Evolutionary conservation across 2,888 invertebrate genomes (phyloP), one percentile per base, ranked within the genome.

Genomic region (Eledona agricola): DNA sequence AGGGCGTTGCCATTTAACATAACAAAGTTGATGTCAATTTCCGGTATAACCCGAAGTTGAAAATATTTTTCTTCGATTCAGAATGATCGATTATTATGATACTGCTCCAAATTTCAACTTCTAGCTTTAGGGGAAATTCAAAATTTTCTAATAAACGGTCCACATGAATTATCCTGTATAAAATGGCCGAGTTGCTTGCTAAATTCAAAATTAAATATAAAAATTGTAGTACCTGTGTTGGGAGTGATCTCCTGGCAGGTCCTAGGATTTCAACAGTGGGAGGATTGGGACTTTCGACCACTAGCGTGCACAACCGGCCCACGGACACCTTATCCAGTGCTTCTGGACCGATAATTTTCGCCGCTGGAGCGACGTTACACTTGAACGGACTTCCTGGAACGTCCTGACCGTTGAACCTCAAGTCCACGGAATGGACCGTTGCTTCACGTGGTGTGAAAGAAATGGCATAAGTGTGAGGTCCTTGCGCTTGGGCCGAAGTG

Each of bases 381-480:
- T 85, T 83, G 77, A 93, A 93, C 5, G 93, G 93, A 72, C 89
- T 90, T 25, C 91, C 96, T 49, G 95, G 96, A 7, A 98, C 96
- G 75, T 94, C 91, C 71, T 95, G 93, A 1, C 93, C 93, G 72
- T 99, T 99, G 78, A 99, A 99, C 47, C 94, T 84, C 43, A 99
- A 82, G 75, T 97, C 96, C 5, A 99, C 95, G 0, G 92, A 90
- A 73, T 99, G 97, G 16, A 89, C 85, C 45, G 91, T 86, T 0
- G 94, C 87, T 71, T 95, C 93, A 26, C 94, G 84, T 0, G 98
- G 98, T 4, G 96, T 93, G 77, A 99, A 99, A 17, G 96, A 96
- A 65, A 98, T 97, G 13, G 95, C 94, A 75, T 96, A 97, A 0
- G 92, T 93, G 72, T 96, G 94, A 15, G 96, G 94, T 16, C 97